Evolutionary conservation across 2,888 invertebrate species (phyloP).

Genomic region (Raillietiella orientalis): DNA sequence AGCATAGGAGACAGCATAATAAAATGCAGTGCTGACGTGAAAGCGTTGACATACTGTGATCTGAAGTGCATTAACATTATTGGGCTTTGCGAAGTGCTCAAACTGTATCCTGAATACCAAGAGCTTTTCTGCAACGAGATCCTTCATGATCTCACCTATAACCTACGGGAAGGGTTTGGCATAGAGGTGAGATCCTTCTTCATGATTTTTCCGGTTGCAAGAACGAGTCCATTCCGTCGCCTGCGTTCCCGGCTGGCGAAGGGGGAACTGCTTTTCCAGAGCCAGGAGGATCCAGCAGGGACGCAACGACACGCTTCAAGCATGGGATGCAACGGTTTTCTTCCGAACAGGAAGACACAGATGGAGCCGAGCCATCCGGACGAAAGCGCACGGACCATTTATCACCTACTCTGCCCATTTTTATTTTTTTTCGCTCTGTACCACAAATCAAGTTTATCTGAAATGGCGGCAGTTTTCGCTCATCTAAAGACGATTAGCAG

Average conservation of each 20-base stretch:
- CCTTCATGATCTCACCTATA: slow-evolving; percentile 76
- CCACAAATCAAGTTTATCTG: too few species aligned
- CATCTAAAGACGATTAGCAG: too few species aligned
- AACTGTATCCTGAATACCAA: slow-evolving; percentile 75
- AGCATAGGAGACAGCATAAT: slow-evolving; percentile 34
- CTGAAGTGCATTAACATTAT: slow-evolving; percentile 72
- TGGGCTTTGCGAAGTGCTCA: slow-evolving; percentile 55
- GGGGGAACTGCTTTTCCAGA: background rate
- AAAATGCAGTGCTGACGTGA: slow-evolving; percentile 77
- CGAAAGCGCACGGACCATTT: too few species aligned
- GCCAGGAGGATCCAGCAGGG: too few species aligned
- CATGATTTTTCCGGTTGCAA: background rate
- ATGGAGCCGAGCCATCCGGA: too few species aligned
- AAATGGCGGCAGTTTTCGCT: too few species aligned
- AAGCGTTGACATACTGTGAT: slow-evolving; percentile 83
- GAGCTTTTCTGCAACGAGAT: slow-evolving; percentile 79
- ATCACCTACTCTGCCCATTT: too few species aligned
- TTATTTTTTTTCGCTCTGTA: too few species aligned
- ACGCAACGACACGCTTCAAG: background rate
- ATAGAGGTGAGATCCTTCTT: slow-evolving; percentile 26
- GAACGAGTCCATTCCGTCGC: slow-evolving; percentile 1
- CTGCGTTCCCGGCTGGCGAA: background rate
- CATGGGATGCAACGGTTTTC: too few species aligned
- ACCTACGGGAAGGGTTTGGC: slow-evolving; percentile 69
- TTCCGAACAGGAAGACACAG: too few species aligned